Evolutionary conservation across 2,888 invertebrate species (phyloP), one percentile per base, ranked within the genome.

Genomic region (Drosophila picticornis): DNA sequence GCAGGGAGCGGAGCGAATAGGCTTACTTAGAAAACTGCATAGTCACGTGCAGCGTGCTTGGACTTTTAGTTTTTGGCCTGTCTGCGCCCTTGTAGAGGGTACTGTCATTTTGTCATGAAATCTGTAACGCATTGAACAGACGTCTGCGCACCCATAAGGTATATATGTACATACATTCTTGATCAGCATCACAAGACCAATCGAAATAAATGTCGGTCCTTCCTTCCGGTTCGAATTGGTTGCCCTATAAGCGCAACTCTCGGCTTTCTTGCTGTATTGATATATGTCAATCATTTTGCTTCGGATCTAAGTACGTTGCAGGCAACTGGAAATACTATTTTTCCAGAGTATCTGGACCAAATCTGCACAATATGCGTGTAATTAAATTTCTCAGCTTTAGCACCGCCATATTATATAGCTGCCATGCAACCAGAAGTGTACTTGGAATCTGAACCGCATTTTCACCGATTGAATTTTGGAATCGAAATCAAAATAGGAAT

Each of bases 21-120:
- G 71, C 55, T 64, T 56, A 43, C 73, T 83, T 73, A 61, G 52
- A 60, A 68, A 72, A 63, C 85, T 69, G 61, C 66, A 83, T 32
- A 63, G 88, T 83, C 83, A 83, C 83, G 83, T 88, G 81, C 77
- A 70, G 64, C 64, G 36, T 66, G 68, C 68, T 69, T 67, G 51
- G 75, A 84, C 82, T 84, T 81, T 65, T 34, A 48, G 50, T 55
- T 46, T 25, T 46, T 46, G 16, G 22, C 13, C 46, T 22, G 22
- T 9, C 46, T 9, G 46, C 22, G 9, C 46, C 46, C 46, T 22
- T 16, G 22, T 46, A 4, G 22, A 25, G 22, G 46, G 46, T 16
- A 25, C 60, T 29, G 13, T 46, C 1, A 50, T 13, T 36, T 62
- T 36, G 16, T 4, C 10, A 46, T 25, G 7, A 22, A 46, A 25